Conservation (phyloP, 1,140 invertebrate species). For the Drosophila sechellia region DNA sequence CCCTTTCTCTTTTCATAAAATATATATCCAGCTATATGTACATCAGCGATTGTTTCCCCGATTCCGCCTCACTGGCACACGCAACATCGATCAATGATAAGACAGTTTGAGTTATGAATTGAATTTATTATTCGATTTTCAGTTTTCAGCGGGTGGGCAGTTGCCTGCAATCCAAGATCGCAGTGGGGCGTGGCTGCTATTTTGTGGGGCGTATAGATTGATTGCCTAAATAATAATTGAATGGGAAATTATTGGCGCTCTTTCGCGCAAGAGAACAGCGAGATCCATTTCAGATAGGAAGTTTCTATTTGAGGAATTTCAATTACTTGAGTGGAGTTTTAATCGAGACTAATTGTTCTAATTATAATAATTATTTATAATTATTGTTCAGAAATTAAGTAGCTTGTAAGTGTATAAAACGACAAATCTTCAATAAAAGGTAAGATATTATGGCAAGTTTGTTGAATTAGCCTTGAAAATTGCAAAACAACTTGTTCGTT, state of each 20-base stretch:
- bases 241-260: slow-evolving; percentile 12
- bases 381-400: no score
- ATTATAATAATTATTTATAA: no score
- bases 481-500: neutral
- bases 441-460: no score
- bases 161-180: slow-evolving; percentile 2
- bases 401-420: no score
- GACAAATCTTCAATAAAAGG: no score
- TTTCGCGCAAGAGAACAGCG: neutral
- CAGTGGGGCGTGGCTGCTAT: slow-evolving; percentile 12
- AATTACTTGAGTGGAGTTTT: neutral
- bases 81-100: slow-evolving; percentile 64
- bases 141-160: slow-evolving; percentile 42
- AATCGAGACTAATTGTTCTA: neutral
- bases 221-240: slow-evolving; percentile 36
- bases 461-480: neutral
- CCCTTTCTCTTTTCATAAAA: slow-evolving; percentile 51
- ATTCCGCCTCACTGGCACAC: slow-evolving; percentile 42
- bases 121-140: slow-evolving; percentile 55
- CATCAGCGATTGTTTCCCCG: slow-evolving; percentile 1
- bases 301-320: neutral
- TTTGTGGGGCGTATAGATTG: slow-evolving; percentile 17
- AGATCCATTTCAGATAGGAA: slow-evolving; percentile 12
- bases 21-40: slow-evolving; percentile 11
- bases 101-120: slow-evolving; percentile 60